Conservation (phyloP, 2,113 vertebrate genomes). For the Myrmecobius fasciatus region DNA sequence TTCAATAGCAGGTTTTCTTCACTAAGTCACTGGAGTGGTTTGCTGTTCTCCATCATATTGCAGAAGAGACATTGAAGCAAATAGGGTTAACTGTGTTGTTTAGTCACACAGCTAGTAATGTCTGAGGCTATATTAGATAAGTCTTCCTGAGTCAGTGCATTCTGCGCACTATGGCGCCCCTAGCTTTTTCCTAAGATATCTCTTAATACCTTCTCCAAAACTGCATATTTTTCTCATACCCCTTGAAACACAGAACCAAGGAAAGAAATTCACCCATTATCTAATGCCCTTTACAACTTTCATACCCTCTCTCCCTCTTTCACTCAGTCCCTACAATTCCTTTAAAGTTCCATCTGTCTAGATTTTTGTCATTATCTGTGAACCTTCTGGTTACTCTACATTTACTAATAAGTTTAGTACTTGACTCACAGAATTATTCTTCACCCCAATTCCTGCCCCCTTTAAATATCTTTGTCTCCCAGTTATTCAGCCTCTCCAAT, state of each 20-base stretch:
- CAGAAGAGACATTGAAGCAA: background rate
- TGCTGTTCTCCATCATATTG: background rate
- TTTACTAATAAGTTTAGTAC: background rate
- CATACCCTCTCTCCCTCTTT: background rate
- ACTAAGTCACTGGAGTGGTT: background rate
- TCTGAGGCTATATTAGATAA: background rate
- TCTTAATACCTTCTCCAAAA: background rate
- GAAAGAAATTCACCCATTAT: background rate
- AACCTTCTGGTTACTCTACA: background rate
- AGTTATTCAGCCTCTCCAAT: too few relatives aligned
- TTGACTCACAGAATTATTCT: background rate
- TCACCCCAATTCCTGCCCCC: background rate
- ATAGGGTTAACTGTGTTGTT: background rate
- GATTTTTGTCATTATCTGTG: background rate
- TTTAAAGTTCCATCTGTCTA: background rate
- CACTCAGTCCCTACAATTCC: background rate
- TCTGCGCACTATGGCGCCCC: background rate
- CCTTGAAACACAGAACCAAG: background rate
- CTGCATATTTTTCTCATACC: background rate
- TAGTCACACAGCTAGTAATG: background rate
- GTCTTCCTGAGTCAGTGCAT: background rate
- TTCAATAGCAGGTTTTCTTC: background rate
- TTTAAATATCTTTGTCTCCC: background rate
- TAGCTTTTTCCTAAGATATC: background rate
- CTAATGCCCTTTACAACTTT: background rate